Base-by-base conservation (phyloP, 2,888 invertebrate species). In the Pardosa pseudoannulata region DNA sequence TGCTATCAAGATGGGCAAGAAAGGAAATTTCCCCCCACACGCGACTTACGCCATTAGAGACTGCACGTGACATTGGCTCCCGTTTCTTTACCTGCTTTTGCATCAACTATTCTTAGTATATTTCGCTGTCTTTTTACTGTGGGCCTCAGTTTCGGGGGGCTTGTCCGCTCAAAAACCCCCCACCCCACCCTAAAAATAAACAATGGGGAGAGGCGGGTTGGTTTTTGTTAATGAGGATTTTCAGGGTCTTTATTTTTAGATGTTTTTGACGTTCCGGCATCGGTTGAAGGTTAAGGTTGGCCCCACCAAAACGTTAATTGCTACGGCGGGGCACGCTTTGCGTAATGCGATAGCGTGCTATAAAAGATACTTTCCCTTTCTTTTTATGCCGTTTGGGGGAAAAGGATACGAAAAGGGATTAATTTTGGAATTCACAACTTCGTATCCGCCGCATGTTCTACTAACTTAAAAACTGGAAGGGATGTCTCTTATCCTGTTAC, bases 171-270 rank as follows among this genome's bases (percentile, higher is more conserved):
- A 62, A n/a, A n/a, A 68, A 76, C 39, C 50, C n/a, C 78, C 72
- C 78, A 70, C n/a, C 78, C 72, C 78, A 70, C 72, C 78, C 83
- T 73, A 78, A 78, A 83, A 83, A 83, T 83, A 83, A 83, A 83
- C 83, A 83, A 83, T 82, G 82, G 62, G 29, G 65, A 29, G 39
- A 62, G 65, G 71, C 41, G 13, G 67, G 68, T 56, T 2, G 19
- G 46, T 75, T 68, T 83, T 83, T 78, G 76, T 83, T 83, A 83
- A 83, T 83, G 83, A 78, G 83, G 62, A 78, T 78, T 83, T 50
- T 39, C 72, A 50, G 72, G 76, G 56, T 67, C 64, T 83, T 72
- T 83, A 83, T 83, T 83, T 83, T 83, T 78, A 68, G 78, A 31
- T 41, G 39, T 83, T 78, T 64, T 68, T 68, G 67, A 50, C 41